Evolutionary conservation across 2,113 vertebrate species (phyloP), one percentile per base, ranked within the genome.

Genomic region (Scartelaos histophorus): DNA sequence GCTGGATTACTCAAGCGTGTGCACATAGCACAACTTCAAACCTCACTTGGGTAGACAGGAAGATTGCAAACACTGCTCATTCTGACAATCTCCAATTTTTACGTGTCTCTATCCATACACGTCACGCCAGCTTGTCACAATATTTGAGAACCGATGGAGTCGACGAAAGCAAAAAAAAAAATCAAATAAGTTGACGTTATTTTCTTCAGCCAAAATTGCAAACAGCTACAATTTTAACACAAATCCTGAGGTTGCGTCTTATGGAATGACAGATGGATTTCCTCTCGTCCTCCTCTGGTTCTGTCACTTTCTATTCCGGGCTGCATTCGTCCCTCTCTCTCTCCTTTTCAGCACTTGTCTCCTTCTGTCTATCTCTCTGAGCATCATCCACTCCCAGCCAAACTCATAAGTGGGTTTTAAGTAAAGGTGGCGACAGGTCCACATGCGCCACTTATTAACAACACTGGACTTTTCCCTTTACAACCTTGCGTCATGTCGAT

Each of bases 241-340:
- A 56, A 67, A 66, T 83, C 73, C 34, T 34, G 34, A 78, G 60
- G 62, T 47, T 49, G 54, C 25, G 24, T 68, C 47, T 67, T 46
- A 1, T 12, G 70, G 0, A 61, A 82, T 17, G 67, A 82, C 80
- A 60, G 75, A 47, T 43, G n/a, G 21, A 25, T 74, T 25, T 25
- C 56, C 79, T 57, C 73, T n/a, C n/a, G n/a, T 67, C 73, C 66
- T 0, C 67, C 53, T 66, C 58, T 85, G 70, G 74, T 53, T 83
- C 71, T 90, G 87, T 88, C 85, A 79, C 85, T 78, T 82, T 84
- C 73, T 24, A 87, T 88, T 56, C 75, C 67, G 2, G 22, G 70
- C 76, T 75, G 71, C 67, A 81, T 89, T 82, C 71, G 76, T 82
- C 74, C 56, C 70, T 74, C 80, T 79, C 64, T 76, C 64, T 66